phyloP scores from a whole-genome alignment of 2,888 invertebrate genomes.

The Nomada fabriciana region DNA sequence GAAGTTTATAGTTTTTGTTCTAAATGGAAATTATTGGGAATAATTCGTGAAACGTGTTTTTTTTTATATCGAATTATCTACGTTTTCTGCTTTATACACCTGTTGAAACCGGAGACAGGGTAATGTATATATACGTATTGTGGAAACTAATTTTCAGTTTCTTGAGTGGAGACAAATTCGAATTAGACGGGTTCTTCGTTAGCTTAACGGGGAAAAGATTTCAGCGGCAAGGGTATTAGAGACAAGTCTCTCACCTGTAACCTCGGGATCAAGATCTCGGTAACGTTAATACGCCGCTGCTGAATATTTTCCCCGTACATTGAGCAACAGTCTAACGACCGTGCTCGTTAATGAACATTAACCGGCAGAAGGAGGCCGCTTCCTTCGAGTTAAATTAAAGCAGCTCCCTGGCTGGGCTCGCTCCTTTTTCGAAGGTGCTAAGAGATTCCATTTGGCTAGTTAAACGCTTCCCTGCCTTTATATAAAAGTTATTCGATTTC shows the following conservation, averaged over 20 bases:
- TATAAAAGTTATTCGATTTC: not conserved
- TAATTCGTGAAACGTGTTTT: not conserved
- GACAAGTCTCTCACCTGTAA: slow-evolving; percentile 12
- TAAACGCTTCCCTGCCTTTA: not conserved
- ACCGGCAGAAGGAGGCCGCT: not conserved
- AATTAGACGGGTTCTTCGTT: slow-evolving; percentile 22
- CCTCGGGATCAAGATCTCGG: slow-evolving; percentile 18
- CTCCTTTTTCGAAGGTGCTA: not conserved
- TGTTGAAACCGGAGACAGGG: not conserved
- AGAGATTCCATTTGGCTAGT: slow-evolving; percentile 9
- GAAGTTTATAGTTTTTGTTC: not conserved
- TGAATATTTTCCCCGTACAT: slow-evolving; percentile 29
- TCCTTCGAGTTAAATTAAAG: slow-evolving; percentile 29
- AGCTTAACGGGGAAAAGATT: slow-evolving; percentile 25
- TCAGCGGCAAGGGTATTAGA: slow-evolving; percentile 23
- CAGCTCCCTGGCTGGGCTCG: not conserved
- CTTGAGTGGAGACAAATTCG: slow-evolving; percentile 1
- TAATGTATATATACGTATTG: not conserved
- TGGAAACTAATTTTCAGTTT: not conserved
- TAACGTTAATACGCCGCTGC: slow-evolving; percentile 23
- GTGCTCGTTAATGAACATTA: slow-evolving; percentile 39
- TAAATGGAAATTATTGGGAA: not conserved
- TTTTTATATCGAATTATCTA: not conserved
- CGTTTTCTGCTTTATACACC: not conserved
- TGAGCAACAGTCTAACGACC: slow-evolving; percentile 31